phyloP scores from a whole-genome alignment of 2,113 vertebrate species.

The Bufo gargarizans region DNA sequence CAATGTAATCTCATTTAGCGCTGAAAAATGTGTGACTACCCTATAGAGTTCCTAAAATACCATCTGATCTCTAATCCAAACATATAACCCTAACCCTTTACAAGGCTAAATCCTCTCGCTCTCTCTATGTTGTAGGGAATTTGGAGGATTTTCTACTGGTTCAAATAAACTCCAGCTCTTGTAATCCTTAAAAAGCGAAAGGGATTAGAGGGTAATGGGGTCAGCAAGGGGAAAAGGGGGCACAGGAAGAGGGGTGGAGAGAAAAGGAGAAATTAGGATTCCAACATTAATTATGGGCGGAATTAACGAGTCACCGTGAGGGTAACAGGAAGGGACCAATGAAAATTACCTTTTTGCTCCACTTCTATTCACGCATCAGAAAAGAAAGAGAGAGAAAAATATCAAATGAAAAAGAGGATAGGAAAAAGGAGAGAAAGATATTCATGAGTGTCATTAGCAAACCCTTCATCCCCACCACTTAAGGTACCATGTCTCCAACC shows the following conservation, averaged over 20 bases:
- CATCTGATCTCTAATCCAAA: conserved; percentile 18
- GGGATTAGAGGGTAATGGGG: conserved; percentile 56
- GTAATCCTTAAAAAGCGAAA: conserved; percentile 62
- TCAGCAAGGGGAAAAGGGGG: conserved; percentile 58
- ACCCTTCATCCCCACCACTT: conserved; percentile 63
- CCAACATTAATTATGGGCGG: conserved; percentile 87
- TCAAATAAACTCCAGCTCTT: conserved; percentile 49
- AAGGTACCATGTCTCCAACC: conserved; percentile 57
- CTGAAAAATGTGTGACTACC: background rate
- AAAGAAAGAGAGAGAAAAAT: conserved; percentile 90
- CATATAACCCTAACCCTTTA: conserved; percentile 18
- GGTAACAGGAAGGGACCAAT: conserved; percentile 83
- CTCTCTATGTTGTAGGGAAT: conserved; percentile 20
- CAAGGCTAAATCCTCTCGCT: conserved; percentile 24
- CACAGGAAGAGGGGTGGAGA: conserved; percentile 59
- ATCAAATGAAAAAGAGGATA: conserved; percentile 83
- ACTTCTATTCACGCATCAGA: conserved; percentile 99
- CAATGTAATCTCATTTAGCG: conserved; percentile 2
- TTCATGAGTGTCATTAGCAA: conserved; percentile 79
- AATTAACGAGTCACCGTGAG: conserved; percentile 84
- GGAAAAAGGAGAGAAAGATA: conserved; percentile 91
- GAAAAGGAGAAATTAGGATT: conserved; percentile 70
- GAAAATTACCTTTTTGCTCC: conserved; percentile 98
- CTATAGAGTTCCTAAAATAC: background rate
- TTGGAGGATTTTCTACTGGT: conserved; percentile 35